A percentile compares a stretch with the other conserved stretches of the same genome.
phyloP scores from a whole-genome alignment of 2,113 vertebrate genomes.

The Coptodon rendalli region DNA sequence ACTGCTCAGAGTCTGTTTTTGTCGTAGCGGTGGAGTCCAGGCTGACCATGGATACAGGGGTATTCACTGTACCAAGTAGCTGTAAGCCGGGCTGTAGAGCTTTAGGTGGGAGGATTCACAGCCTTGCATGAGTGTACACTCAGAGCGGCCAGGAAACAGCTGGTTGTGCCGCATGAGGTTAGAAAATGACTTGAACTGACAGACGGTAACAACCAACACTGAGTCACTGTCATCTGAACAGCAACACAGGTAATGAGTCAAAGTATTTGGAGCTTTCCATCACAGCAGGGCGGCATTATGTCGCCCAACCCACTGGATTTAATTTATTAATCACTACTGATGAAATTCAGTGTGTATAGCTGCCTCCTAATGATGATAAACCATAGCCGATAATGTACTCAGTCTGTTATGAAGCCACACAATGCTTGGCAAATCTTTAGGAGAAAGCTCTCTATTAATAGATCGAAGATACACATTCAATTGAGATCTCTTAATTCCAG shows the following conservation, averaged over 20 bases:
- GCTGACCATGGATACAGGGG: background rate
- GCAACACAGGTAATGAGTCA: slow-evolving; percentile 13
- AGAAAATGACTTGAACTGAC: slow-evolving; percentile 40
- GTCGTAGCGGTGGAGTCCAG: background rate
- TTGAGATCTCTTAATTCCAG: slow-evolving; percentile 32
- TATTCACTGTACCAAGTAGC: background rate
- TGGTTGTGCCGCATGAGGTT: background rate
- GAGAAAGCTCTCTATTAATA: background rate
- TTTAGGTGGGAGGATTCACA: slow-evolving; percentile 13
- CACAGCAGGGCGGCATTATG: background rate
- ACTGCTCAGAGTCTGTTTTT: background rate
- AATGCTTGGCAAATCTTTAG: background rate
- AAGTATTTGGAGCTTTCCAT: slow-evolving; percentile 24
- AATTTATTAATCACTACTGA: background rate
- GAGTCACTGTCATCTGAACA: slow-evolving; percentile 36
- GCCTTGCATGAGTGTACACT: background rate
- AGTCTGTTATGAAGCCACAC: background rate
- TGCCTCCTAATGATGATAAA: background rate
- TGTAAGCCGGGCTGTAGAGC: background rate
- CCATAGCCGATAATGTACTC: background rate
- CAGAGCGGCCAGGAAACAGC: background rate
- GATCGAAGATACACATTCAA: background rate
- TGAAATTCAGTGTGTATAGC: background rate
- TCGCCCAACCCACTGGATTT: background rate
- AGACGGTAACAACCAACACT: slow-evolving; percentile 18